These are phyloP conservation scores for Nomada flava DNA, from an alignment of 2,888 invertebrate genomes.

Conservation along the genomic window DNA sequence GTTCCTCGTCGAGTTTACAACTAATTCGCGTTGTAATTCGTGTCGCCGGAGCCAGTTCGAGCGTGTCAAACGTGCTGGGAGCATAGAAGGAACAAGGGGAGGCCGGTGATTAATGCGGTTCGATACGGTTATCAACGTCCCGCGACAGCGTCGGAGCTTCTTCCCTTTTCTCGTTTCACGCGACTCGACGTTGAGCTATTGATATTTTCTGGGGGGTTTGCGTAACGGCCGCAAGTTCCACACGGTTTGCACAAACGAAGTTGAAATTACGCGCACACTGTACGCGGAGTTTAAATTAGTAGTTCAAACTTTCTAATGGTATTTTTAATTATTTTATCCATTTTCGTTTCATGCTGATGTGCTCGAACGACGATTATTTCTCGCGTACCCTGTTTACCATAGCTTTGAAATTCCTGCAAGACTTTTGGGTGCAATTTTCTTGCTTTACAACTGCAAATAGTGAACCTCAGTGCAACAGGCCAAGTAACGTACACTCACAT, in stretches of 20 bases:
- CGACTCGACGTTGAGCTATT: neutral
- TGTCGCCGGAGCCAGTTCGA: slow-evolving; percentile 44
- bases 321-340: too few species aligned
- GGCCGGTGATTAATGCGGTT: slow-evolving; percentile 55
- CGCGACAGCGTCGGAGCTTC: slow-evolving; percentile 18
- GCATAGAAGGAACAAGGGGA: slow-evolving; percentile 26
- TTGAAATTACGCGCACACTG: neutral
- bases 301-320: neutral
- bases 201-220: slow-evolving; percentile 4
- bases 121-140: slow-evolving; percentile 53
- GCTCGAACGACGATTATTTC: too few species aligned
- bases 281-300: too few species aligned
- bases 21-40: slow-evolving; percentile 57
- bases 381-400: too few species aligned
- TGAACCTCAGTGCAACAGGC: too few species aligned
- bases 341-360: too few species aligned
- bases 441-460: too few species aligned
- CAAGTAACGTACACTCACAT: neutral
- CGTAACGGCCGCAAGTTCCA: slow-evolving; percentile 22
- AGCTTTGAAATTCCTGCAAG: too few species aligned
- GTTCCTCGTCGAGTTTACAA: slow-evolving; percentile 39
- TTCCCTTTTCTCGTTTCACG: neutral
- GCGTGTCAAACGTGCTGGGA: slow-evolving; percentile 27
- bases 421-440: too few species aligned
- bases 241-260: neutral